Base-by-base conservation (phyloP, 2,888 invertebrate species). In the Lochmaea crataegi region DNA sequence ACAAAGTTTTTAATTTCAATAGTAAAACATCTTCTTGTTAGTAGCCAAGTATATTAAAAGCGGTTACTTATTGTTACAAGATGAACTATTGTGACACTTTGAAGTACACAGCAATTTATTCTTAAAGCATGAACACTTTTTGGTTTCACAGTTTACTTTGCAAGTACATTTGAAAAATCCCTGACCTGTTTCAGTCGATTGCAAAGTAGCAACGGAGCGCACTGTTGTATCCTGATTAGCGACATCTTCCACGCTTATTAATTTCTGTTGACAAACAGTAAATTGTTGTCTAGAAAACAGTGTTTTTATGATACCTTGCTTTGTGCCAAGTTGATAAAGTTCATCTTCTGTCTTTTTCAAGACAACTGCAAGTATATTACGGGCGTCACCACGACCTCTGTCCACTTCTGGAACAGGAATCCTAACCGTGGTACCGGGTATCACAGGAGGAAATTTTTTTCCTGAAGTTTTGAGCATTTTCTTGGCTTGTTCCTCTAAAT, bases 181-280 rank as follows among this genome's bases (percentile, higher is more conserved):
- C 11, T 53, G 16, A 16, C 51, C 16, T n/a, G 51, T 16, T 7
- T 18, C 18, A n/a, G 51, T 53, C n/a, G 51, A 53, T 53, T 53
- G 16, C 9, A 53, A 16, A 53, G n/a, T 41, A n/a, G 48, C 68
- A 60, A 68, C 68, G 58, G 61, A 16, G 48, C 61, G 61, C 16
- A 68, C 58, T 61, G 68, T 68, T n/a, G 61, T 68, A 57, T 68
- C 68, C 41, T 61, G 57, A 68, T 58, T 26, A 68, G 68, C 58
- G 42, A 58, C 60, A 51, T 68, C 68, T 58, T 68, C 60, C 41
- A 41, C 45, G 18, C 61, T 38, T 10, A 61, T 18, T 42, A 61
- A 61, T 16, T 61, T 26, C 11, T 58, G n/a, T n/a, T 26, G 58
- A 12, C 58, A 58, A 32, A 68, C 58, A 4, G 45, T 57, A 10